A percentile compares a stretch with the other conserved stretches of the same genome.
These are phyloP conservation scores for Varroa destructor DNA, from an alignment of 1,140 invertebrate species.

Conservation along the genomic window DNA sequence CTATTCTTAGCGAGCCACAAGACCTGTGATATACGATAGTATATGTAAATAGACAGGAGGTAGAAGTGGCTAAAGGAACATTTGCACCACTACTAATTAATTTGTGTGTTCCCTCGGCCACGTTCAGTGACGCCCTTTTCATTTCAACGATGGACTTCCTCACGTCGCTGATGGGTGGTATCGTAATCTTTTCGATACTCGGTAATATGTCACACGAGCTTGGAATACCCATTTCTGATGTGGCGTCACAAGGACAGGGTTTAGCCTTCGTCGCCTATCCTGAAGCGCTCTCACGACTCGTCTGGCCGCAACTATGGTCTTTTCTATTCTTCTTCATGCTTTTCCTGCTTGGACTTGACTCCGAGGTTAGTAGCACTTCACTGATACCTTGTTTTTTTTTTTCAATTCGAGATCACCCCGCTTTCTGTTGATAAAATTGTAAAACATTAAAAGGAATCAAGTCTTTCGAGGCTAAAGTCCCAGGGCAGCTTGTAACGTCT, in stretches of 20 bases:
- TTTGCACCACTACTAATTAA: too few relatives aligned
- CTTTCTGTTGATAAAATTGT: too few relatives aligned
- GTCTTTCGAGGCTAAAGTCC: too few relatives aligned
- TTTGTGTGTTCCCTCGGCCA: too few relatives aligned
- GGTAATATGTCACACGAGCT: conserved; percentile 37
- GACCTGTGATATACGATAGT: too few relatives aligned
- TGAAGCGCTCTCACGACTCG: conserved; percentile 33
- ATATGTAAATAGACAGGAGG: too few relatives aligned
- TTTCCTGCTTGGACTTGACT: conserved; percentile 32
- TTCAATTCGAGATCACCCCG: too few relatives aligned
- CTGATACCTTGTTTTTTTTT: background rate
- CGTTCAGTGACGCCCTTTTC: conserved; percentile 34
- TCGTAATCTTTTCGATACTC: conserved; percentile 35
- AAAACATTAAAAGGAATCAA: too few relatives aligned
- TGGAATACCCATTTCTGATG: conserved; percentile 31
- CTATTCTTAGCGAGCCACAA: too few relatives aligned
- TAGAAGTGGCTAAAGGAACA: too few relatives aligned
- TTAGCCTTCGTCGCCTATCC: conserved; percentile 36
- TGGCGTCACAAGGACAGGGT: conserved; percentile 34
- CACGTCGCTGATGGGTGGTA: conserved; percentile 34
- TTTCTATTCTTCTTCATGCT: conserved; percentile 39
- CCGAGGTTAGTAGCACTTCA: conserved; percentile 31
- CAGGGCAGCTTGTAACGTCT: too few relatives aligned
- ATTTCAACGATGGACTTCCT: conserved; percentile 34
- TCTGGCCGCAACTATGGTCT: conserved; percentile 35